These are phyloP conservation scores for Sorex maritimensis DNA, from an alignment of 2,797 vertebrate genomes.

Conservation along the genomic window DNA sequence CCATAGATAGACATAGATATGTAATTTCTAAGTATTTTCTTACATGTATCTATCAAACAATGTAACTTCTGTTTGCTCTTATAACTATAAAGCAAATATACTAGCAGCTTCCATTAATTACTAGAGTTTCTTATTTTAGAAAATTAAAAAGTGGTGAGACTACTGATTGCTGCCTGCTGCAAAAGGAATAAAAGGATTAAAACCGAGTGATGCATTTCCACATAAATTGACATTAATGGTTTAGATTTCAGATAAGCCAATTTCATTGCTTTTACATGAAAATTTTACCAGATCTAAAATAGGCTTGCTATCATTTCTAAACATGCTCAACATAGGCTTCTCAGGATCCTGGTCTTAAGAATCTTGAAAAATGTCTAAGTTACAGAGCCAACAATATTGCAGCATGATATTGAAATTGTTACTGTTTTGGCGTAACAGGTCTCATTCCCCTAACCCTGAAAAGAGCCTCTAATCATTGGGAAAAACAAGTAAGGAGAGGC, in stretches of 20 bases:
- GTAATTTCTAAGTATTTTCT: not conserved
- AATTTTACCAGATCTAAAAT: not conserved
- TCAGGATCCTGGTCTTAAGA: not conserved
- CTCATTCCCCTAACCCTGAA: too few species aligned
- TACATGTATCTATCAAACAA: not conserved
- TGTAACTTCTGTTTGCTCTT: constrained; percentile 30
- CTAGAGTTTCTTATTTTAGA: constrained; percentile 33
- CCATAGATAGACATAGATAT: not conserved
- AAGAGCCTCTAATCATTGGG: too few species aligned
- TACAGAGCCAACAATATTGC: too few species aligned
- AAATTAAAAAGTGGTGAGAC: constrained; percentile 39
- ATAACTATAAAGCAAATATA: constrained; percentile 42
- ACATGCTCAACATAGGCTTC: not conserved
- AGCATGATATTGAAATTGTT: too few species aligned
- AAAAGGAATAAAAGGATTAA: constrained; percentile 49
- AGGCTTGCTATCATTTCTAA: not conserved
- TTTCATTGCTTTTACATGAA: constrained; percentile 51
- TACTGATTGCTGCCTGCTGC: constrained; percentile 44
- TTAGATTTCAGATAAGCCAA: constrained; percentile 63
- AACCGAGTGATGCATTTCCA: constrained; percentile 35
- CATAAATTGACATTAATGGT: constrained; percentile 20
- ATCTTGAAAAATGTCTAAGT: constrained; percentile 4
- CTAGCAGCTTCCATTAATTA: constrained; percentile 33
- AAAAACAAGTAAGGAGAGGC: too few species aligned
- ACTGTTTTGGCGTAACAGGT: too few species aligned